Conservation (phyloP, 1,140 invertebrate species). For the Leucophenga varia region DNA sequence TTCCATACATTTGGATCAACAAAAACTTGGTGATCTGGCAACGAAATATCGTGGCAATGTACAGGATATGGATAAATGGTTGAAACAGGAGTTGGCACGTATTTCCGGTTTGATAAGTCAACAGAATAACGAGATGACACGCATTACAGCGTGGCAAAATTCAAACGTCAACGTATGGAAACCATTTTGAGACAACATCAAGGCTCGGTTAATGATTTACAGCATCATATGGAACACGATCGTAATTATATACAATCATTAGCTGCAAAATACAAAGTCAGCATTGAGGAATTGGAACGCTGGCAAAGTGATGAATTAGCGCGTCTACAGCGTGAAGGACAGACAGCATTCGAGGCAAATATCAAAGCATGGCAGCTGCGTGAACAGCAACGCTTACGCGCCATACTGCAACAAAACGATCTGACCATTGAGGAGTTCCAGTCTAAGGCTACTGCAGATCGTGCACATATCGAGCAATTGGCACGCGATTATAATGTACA, state of each 20-base stretch:
- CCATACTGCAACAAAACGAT: constrained; percentile 39
- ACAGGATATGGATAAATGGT: constrained; percentile 46
- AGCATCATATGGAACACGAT: constrained; percentile 40
- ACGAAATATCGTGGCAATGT: constrained; percentile 47
- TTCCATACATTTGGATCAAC: constrained; percentile 39
- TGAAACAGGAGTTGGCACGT: constrained; percentile 41
- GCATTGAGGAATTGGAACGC: constrained; percentile 47
- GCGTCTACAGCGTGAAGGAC: constrained; percentile 34
- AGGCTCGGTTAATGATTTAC: constrained; percentile 39
- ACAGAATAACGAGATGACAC: constrained; percentile 41
- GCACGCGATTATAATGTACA: constrained; percentile 43
- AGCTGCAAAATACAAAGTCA: constrained; percentile 45
- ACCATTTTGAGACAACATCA: constrained; percentile 38
- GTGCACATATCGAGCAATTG: constrained; percentile 35
- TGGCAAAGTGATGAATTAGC: constrained; percentile 45
- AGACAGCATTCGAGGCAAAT: constrained; percentile 36
- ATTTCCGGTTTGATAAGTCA: constrained; percentile 42
- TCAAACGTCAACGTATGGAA: constrained; percentile 41
- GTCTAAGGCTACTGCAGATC: constrained; percentile 39
- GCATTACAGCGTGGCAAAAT: constrained; percentile 43
- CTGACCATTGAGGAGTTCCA: constrained; percentile 50
- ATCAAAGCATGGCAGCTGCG: constrained; percentile 47
- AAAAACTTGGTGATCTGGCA: constrained; percentile 40
- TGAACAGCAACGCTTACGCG: constrained; percentile 33
- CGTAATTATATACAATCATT: constrained; percentile 39